Evolutionary conservation across 92 coral and sea anemone species (phyloP), one percentile per base, ranked within the genome.

Genomic region (Hydrozoanthus gracilis): DNA sequence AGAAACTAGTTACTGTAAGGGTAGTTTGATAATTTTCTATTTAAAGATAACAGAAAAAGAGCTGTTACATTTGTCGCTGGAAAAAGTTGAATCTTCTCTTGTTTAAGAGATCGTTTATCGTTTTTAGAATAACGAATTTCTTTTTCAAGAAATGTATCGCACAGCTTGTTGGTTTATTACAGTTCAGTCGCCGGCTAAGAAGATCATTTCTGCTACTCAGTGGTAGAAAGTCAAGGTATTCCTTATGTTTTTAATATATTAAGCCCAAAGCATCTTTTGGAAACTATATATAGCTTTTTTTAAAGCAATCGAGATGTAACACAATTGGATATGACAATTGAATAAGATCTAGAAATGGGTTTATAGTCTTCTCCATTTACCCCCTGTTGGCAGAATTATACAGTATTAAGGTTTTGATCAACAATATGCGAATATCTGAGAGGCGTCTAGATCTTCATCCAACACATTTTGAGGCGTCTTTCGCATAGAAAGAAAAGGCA

Each of bases 241-340:
- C 58, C 83, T 58, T 78, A 52, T 78, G 10, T 16, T 1, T 44
- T 6, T 47, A 45, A 60, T 61, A 15, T 45, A 78, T 15, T 39
- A 39, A 16, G 15, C 65, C 44, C 61, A 13, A 51, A 76, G n/a
- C 39, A 60, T 44, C 16, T 58, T 79, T 56, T 79, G 84, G 73
- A 79, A 79, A 45, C 66, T 12, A 73, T 60, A 80, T 15, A 64
- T 20, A 68, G 8, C 44, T 68, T 62, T 49, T 80, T 48, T 80
- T 80, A 27, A 80, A 67, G 48, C 73, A 50, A 65, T 80, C 74
- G 54, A 20, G 39, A 27, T 27, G 39, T 27, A 27, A 27, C 39
- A 27, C 4, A 48, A 10, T 13, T 49, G 12, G 76, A 71, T 10
- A 71, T 8, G 51, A 71, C 44, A 44, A 27, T 71, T 8, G 4